Evolutionary conservation across 2,888 invertebrate species (phyloP), one percentile per base, ranked within the genome.

Genomic region (Autographa pulchrina): DNA sequence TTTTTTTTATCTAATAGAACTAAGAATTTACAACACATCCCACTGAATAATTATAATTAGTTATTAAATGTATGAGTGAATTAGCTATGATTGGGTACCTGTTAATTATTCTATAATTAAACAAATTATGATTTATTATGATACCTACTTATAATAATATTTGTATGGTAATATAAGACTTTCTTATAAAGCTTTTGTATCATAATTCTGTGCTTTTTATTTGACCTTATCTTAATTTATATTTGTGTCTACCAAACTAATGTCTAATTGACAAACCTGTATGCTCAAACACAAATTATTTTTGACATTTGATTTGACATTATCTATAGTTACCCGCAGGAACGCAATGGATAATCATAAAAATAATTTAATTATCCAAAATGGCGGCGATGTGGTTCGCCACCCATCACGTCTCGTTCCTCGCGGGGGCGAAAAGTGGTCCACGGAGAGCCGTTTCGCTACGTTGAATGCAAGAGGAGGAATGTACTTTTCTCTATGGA

Each of bases 171-270:
- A 52, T 75, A n/a, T 75, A 70, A 62, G 64, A 67, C 59, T 66
- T 68, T 65, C 66, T 72, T 56, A 60, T 72, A 78, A 48, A 81
- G 77, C 65, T 77, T 65, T 1, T 62, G 38, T 65, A 62, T 62
- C 68, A 72, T 68, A 61, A 2, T n/a, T 68, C 11, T 20, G 6
- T 35, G 7, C 52, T 18, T 2, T 13, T 52, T 13, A 25, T 31
- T 5, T 61, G 18, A 11, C 38, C 9, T 25, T 54, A 9, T 31
- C 13, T 56, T 20, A 56, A 9, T 2, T 13, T 54, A 8, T 8
- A n/a, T 52, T 32, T 6, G 32, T 32, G 32, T 35, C 35, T 35
- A 35, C 35, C 35, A 35, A 35, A 35, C 0, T 8, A 35, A 32
- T 32, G 32, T 32, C n/a, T n/a, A n/a, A 25, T 25, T 25, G 25